Evolutionary conservation across 2,113 vertebrate genomes (phyloP), one percentile per base, ranked within the genome.

Genomic region (Thamnophis sirtalis): DNA sequence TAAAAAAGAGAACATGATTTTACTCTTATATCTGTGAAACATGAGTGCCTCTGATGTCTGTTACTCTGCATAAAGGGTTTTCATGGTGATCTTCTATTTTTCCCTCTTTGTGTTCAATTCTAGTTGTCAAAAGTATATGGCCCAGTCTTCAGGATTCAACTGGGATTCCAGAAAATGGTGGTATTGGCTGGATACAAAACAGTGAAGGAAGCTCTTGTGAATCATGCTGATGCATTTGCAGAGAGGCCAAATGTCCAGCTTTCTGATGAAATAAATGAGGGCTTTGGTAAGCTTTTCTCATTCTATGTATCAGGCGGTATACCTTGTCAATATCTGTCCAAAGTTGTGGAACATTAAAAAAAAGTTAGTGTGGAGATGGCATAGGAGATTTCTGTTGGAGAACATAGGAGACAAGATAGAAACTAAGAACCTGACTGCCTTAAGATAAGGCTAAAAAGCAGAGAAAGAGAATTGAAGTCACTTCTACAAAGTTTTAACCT

Each of bases 201-300:
- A 0, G 95, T 98, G 56, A 98, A 97, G 68, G 97, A 97, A 91
- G 97, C 97, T 92, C 96, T 97, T 0, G 60, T 98, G 58, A 96
- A 95, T 86, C 60, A 96, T 6, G 96, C 95, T 89, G 96, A 97
- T 80, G 95, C 96, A 0, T 98, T 98, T 97, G 87, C 94, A 68
- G 97, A 95, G 91, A 89, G 96, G 90, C 92, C 96, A 33, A 90
- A 92, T 73, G 73, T 97, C 33, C 96, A 95, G 43, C 0, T 97
- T 56, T 96, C 97, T 94, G 91, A 97, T 89, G 96, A 96, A 60
- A 1, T 96, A 73, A 89, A 92, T 13, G 87, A 49, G 22, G 96
- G 95, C 92, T 93, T 95, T 4, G 96, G 97, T 97, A 88, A 95
- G 60, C 5, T 56, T 38, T 91, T 9, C 0, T 55, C 73, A 43